Base-by-base conservation (phyloP, 2,797 vertebrate genomes). In the Linurgus olivaceus region DNA sequence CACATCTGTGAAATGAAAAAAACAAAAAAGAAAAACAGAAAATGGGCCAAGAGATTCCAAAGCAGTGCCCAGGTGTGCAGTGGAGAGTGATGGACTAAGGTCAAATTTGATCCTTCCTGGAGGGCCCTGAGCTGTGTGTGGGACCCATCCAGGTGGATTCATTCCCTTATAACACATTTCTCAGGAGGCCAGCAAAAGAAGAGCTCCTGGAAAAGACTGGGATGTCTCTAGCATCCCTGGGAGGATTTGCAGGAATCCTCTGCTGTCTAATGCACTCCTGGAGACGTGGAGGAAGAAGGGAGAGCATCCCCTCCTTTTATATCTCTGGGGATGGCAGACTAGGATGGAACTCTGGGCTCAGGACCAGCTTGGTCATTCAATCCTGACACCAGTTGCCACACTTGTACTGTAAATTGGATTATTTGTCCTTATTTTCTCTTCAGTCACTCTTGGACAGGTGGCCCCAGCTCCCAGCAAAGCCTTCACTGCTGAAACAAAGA, bases 181-280 rank as follows among this genome's bases (percentile, higher is more conserved):
- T 84, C 75, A 94, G 86, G 86, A 86, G 66, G 72, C 57, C 92
- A 85, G 62, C 92, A 83, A 72, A 81, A 51, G 76, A 93, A 94
- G 90, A 93, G 73, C 21, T 95, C 62, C 79, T 92, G 94, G 90
- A 94, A 92, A 95, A 86, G 91, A 81, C 9, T 91, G 92, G 84
- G 84, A 73, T 93, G 67, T 71, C 84, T 95, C 80, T 81, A 88
- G 80, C 83, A 92, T 88, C 52, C 71, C 86, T 88, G 80, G 78
- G 87, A 90, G 91, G 94, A 90, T 95, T 95, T 96, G 20, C 86
- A 92, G 74, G 90, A 94, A 91, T 95, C 63, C 87, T 94, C 93
- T 86, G 88, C 52, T 93, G 78, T 65, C 67, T 88, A 51, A 80
- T 62, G 48, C 67, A 45, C 88, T 85, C 86, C 94, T 93, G 90